A percentile compares a stretch with the other conserved stretches of the same genome.
Evolutionary conservation across 1,140 invertebrate genomes (phyloP).

Genomic region (Vanessa atalanta): DNA sequence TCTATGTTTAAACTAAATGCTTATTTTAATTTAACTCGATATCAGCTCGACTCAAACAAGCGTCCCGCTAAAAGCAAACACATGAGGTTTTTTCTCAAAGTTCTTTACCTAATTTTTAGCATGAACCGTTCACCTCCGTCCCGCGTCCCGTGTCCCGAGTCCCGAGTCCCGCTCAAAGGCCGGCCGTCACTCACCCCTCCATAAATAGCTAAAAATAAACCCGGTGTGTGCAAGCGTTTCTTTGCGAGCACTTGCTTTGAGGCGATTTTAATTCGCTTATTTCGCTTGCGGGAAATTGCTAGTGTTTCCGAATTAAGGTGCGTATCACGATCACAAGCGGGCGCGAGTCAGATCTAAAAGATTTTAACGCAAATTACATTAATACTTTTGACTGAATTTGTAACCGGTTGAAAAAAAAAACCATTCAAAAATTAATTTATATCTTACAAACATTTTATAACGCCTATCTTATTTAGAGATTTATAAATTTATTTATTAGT

Average conservation of each 20-base stretch:
- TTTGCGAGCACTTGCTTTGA: constrained; percentile 72
- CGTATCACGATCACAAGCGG: constrained; percentile 19
- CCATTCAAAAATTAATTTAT: too few species aligned
- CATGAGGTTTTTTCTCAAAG: constrained; percentile 40
- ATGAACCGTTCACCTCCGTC: constrained; percentile 35
- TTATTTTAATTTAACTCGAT: constrained; percentile 8
- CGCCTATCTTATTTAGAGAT: too few species aligned
- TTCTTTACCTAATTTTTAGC: constrained; percentile 45
- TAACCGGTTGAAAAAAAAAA: too few species aligned
- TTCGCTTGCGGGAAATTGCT: constrained; percentile 66
- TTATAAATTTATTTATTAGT: too few species aligned
- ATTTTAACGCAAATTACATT: too few species aligned
- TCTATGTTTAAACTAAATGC: too few species aligned
- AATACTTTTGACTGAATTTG: too few species aligned
- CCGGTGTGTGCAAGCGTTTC: constrained; percentile 65
- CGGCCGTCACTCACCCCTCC: constrained; percentile 58
- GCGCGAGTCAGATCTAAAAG: background rate
- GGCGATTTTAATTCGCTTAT: constrained; percentile 76
- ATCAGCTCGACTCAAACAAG: constrained; percentile 26
- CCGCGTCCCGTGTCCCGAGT: constrained; percentile 41
- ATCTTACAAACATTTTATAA: too few species aligned
- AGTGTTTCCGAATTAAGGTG: constrained; percentile 65
- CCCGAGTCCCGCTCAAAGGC: constrained; percentile 53
- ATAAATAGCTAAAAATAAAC: constrained; percentile 70
- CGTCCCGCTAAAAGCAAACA: constrained; percentile 33